These are phyloP conservation scores for Columba guinea DNA, from an alignment of 2,797 vertebrate genomes.

Conservation along the genomic window DNA sequence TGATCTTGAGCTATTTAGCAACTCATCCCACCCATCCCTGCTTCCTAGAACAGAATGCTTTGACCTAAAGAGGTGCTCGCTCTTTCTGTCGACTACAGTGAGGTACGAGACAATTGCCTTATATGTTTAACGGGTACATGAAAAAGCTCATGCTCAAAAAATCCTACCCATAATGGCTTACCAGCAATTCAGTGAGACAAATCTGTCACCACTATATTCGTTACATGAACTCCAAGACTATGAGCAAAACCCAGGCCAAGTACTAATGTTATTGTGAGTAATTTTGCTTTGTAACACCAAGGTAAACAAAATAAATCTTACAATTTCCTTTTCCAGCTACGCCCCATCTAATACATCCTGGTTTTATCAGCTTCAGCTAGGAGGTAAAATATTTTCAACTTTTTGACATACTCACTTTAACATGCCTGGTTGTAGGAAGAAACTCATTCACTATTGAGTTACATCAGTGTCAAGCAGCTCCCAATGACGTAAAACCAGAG, in stretches of 20 bases:
- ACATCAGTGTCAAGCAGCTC: background rate
- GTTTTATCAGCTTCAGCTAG: conserved; percentile 69
- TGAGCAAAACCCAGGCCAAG: background rate
- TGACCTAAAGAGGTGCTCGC: conserved; percentile 24
- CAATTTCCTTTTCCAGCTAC: conserved; percentile 10
- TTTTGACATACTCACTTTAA: background rate
- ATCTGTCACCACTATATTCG: background rate
- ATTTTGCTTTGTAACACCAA: background rate
- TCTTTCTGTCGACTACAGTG: background rate
- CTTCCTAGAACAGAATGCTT: background rate
- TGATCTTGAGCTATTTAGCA: background rate
- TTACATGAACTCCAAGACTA: background rate
- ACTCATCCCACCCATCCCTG: background rate
- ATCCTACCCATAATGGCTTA: background rate
- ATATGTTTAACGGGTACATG: conserved; percentile 31
- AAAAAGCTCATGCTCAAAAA: conserved; percentile 40
- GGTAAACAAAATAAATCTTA: background rate
- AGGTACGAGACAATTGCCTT: conserved; percentile 3
- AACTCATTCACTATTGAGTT: background rate
- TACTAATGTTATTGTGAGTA: background rate
- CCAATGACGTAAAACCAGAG: background rate
- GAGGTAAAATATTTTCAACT: conserved; percentile 50
- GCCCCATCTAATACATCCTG: conserved; percentile 39
- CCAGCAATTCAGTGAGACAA: background rate
- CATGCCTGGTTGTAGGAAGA: background rate